Evolutionary conservation across 2,888 invertebrate genomes (phyloP), one percentile per base, ranked within the genome.

Genomic region (Phaedon cochleariae): DNA sequence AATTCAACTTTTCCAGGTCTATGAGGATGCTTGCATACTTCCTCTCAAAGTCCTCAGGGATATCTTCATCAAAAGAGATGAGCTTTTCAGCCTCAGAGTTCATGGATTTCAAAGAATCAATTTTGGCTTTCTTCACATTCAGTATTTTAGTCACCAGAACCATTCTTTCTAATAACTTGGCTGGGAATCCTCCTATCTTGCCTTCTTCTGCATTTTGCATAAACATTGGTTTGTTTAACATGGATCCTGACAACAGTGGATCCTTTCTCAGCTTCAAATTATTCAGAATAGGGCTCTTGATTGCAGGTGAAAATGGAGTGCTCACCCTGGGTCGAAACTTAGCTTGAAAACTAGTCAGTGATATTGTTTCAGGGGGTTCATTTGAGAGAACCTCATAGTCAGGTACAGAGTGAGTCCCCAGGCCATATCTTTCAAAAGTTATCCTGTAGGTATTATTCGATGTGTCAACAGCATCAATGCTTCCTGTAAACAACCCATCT

Each of bases 321-420:
- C 86, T 82, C 77, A 88, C 89, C 57, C 91, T 86, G 2, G 93
- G 92, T 68, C 93, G 88, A 76, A 92, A 92, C 77, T 92, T 92
- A 77, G 92, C 92, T 69, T 92, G 90, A 78, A 96, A 92, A 69
- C 92, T 93, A 41, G 92, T 90, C 45, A 97, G 86, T 55, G 94
- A 92, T 76, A 97, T 91, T 21, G 96, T 96, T 80, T 97, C 97
- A 48, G 94, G 93, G 48, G 92, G 90, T 76, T 96, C 96, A 82
- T 95, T 95, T 1, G 96, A 95, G 82, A 97, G 86, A 69, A 98
- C 97, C 88, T 98, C 98, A 85, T 92, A 96, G 85, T 98, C 98
- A 20, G 96, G 96, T 68, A 98, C 94, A 59, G 97, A 96, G 84
- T 97, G 96, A 4, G 97, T 97, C 0, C 97, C 97, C 45, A 98